phyloP scores from a whole-genome alignment of 2,113 vertebrate species.

The Ciconia stormi region DNA sequence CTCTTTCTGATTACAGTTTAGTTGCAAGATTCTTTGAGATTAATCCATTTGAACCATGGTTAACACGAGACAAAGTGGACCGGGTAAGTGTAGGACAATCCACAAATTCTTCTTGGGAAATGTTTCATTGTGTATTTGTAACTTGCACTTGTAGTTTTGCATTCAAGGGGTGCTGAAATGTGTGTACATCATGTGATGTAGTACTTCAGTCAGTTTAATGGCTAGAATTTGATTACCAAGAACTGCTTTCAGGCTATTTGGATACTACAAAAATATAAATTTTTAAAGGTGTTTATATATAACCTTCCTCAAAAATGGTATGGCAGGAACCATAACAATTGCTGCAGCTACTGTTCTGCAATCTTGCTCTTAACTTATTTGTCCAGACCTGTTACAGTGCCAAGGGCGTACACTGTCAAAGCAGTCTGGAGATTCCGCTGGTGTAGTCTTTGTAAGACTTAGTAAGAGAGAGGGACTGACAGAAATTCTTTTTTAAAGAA shows the following conservation, averaged over 20 bases:
- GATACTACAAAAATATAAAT: background rate
- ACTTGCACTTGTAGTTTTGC: background rate
- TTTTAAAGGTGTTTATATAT: background rate
- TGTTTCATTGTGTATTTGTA: background rate
- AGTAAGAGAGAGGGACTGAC: background rate
- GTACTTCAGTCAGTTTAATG: background rate
- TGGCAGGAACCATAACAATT: background rate
- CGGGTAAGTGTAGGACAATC: conserved; percentile 77
- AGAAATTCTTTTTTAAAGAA: background rate
- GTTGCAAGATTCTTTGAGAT: conserved; percentile 81
- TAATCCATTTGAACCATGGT: conserved; percentile 90
- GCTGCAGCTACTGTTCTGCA: background rate
- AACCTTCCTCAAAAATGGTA: background rate
- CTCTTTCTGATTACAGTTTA: conserved; percentile 73
- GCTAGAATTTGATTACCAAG: background rate
- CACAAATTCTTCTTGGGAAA: background rate
- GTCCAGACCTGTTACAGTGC: background rate
- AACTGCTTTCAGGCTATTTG: background rate
- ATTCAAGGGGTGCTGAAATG: background rate
- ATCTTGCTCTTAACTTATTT: background rate
- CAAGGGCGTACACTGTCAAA: background rate
- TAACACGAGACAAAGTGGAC: conserved; percentile 89
- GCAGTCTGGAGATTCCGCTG: background rate
- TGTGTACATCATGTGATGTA: background rate
- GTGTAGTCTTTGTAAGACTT: background rate